Conservation (phyloP, 2,797 vertebrate species). For the Channa striata region DNA sequence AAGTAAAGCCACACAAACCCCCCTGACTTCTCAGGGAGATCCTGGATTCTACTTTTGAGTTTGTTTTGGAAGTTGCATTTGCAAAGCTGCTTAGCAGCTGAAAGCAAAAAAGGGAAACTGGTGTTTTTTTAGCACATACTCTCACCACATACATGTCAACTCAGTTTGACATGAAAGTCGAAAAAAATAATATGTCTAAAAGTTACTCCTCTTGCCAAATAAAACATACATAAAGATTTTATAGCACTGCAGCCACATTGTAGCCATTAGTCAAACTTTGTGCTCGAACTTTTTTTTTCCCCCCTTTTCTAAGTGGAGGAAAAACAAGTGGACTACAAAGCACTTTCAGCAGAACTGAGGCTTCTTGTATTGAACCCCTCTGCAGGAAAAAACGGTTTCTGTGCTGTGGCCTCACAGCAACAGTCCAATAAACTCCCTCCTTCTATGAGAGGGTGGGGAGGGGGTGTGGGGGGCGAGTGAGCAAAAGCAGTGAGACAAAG, state of each 20-base stretch:
- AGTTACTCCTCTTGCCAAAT: no score
- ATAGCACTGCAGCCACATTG: not conserved
- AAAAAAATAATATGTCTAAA: no score
- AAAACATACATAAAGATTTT: no score
- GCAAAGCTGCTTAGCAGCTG: no score
- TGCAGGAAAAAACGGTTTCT: constrained; percentile 37
- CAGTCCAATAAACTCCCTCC: constrained; percentile 53
- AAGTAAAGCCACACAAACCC: constrained; percentile 1
- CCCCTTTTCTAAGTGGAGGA: not conserved
- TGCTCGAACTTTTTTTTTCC: not conserved
- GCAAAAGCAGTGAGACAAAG: constrained; percentile 59
- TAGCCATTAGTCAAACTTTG: not conserved
- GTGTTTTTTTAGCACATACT: no score
- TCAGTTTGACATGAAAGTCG: no score
- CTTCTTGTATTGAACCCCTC: constrained; percentile 32
- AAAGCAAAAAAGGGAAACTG: no score
- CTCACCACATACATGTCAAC: no score
- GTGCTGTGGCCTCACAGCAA: constrained; percentile 49
- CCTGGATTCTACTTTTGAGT: not conserved
- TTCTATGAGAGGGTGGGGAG: constrained; percentile 39
- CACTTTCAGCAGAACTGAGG: constrained; percentile 28
- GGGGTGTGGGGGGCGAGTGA: no score
- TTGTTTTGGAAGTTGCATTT: not conserved
- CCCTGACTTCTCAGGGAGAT: constrained; percentile 18
- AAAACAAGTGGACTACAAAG: constrained; percentile 23